Base-by-base conservation (phyloP, 2,113 vertebrate genomes). In the human region DNA sequence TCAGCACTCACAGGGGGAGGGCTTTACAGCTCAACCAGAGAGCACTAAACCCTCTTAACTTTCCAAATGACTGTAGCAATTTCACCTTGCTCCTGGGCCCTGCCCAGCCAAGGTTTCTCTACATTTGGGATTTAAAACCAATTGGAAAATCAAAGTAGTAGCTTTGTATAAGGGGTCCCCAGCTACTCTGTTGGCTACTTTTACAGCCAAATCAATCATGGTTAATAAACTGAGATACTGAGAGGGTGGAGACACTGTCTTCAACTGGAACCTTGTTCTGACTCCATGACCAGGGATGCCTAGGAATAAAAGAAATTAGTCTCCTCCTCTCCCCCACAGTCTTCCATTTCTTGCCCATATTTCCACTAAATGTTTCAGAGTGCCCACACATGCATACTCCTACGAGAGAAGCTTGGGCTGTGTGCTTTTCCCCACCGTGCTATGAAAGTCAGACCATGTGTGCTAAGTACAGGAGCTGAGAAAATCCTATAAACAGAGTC, bases 401-500 rank as follows among this genome's bases (percentile, higher is more conserved):
- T 45, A 12, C 0, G 1, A 38, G 25, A 32, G 27, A 22, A 9
- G 57, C 30, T 43, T 7, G 12, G 48, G 50, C 32, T 1, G 0
- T 59, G 22, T 25, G 27, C 20, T 45, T 0, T 12, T 14, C 32
- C 9, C 16, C 7, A 64, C 35, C 14, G 43, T 5, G 1, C 32
- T 61, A 22, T 40, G 43, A 16, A 83, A 38, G 20, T 25, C 30
- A 6, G 45, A 27, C 18, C 1, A 20, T 40, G 9, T 16, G 30
- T 38, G 59, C 5, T 82, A n/a, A 76, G 50, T 10, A 59, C 1
- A 72, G 11, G 48, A 48, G 7, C 52, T 30, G 32, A 68, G 66
- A n/a, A 57, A 38, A 75, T 32, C 55, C 20, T 23, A 22, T 4
- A 73, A 35, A 22, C 32, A 9, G 14, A 38, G 40, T 59, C 43